Percentiles rank a stretch among this genome's conserved stretches.
Conservation (phyloP, 2,888 invertebrate genomes). For the Acanthosepion esculentum region DNA sequence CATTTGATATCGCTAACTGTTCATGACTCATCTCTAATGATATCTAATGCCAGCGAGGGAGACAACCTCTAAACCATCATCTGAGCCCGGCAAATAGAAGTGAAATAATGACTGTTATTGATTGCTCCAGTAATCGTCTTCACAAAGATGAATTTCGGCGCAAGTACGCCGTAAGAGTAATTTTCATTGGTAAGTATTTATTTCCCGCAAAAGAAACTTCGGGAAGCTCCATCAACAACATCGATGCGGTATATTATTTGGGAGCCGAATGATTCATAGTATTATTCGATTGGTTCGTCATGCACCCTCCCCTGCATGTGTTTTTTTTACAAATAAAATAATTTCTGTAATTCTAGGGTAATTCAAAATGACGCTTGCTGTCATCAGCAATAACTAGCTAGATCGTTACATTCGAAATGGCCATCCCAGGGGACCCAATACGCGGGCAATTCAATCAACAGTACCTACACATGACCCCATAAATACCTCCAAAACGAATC, state of each 20-base stretch:
- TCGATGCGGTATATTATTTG: not conserved
- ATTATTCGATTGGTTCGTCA: not conserved
- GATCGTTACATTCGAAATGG: not conserved
- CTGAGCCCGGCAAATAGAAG: not conserved
- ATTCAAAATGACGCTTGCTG: not conserved
- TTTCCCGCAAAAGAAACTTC: not conserved
- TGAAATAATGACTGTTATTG: constrained; percentile 33
- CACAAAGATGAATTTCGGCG: not conserved
- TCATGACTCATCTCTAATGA: constrained; percentile 18
- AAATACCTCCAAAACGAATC: too few species aligned
- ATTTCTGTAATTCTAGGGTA: not conserved
- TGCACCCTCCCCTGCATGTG: not conserved
- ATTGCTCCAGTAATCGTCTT: not conserved
- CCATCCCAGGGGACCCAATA: not conserved
- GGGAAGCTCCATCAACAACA: not conserved
- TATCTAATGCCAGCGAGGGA: not conserved
- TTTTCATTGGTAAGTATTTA: constrained; percentile 23
- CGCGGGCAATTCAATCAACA: not conserved
- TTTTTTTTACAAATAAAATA: not conserved
- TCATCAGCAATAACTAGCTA: not conserved
- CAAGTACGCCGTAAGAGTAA: not conserved
- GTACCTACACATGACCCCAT: not conserved
- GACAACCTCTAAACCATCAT: not conserved
- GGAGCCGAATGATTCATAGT: not conserved
- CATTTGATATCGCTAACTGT: not conserved